Percentiles rank a stretch among this genome's conserved stretches.
Evolutionary conservation across 2,113 vertebrate genomes (phyloP).

Genomic region (Paedocypris sp.): DNA sequence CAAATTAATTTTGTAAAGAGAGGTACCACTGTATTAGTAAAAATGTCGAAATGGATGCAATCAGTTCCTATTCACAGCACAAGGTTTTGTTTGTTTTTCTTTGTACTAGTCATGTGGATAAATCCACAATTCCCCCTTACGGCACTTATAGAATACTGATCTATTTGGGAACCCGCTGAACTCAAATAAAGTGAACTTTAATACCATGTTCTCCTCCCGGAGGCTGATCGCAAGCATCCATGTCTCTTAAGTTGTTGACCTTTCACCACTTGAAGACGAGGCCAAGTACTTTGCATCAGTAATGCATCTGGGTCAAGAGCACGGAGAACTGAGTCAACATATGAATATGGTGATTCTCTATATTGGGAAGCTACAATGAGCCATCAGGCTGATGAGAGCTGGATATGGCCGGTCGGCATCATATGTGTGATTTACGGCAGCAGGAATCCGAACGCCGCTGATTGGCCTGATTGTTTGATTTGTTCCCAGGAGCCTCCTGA

Average conservation of each 20-base stretch:
- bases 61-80: too few relatives aligned
- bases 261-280: not conserved
- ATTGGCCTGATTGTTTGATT: conserved; percentile 35
- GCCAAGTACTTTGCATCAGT: conserved; percentile 18
- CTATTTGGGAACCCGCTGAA: too few relatives aligned
- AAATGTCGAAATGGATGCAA: too few relatives aligned
- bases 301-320: conserved; percentile 24
- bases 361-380: not conserved
- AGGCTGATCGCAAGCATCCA: not conserved
- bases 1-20: too few relatives aligned
- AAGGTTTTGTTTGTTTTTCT: too few relatives aligned
- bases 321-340: not conserved
- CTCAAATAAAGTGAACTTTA: too few relatives aligned
- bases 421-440: conserved; percentile 31
- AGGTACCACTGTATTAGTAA: too few relatives aligned
- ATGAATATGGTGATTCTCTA: conserved; percentile 25
- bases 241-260: conserved; percentile 12
- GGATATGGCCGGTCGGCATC: conserved; percentile 17
- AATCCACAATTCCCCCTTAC: too few relatives aligned
- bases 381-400: conserved; percentile 18
- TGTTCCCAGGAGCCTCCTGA: not conserved
- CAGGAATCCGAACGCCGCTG: conserved; percentile 13
- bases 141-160: too few relatives aligned
- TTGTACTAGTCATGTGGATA: too few relatives aligned
- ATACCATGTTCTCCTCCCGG: not conserved